A percentile compares a stretch with the other conserved stretches of the same genome.
Evolutionary conservation across 2,888 invertebrate species (phyloP).

Genomic region (Branchipolynoe longqiensis): DNA sequence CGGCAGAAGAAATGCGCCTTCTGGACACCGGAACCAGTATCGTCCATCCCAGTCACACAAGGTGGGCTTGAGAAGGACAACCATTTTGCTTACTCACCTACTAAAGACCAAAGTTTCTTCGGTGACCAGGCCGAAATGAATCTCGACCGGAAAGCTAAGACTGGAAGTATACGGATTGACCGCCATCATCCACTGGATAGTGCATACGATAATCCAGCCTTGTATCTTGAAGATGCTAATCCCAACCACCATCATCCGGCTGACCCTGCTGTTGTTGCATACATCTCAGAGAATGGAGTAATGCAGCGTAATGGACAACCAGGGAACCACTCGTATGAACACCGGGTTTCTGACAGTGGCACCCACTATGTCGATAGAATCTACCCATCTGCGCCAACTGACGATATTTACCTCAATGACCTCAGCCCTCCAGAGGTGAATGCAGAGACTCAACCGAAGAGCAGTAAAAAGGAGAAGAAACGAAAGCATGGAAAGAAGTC

Average conservation of each 20-base stretch:
- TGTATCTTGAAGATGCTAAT: background rate
- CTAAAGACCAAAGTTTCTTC: slow-evolving; percentile 33
- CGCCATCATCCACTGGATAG: background rate
- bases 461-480: slow-evolving; percentile 16
- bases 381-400: background rate
- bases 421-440: background rate
- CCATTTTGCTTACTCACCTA: slow-evolving; percentile 37
- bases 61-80: slow-evolving; percentile 28
- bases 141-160: background rate
- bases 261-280: slow-evolving; percentile 35
- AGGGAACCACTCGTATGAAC: background rate
- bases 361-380: slow-evolving; percentile 31
- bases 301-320: background rate
- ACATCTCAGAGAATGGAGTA: background rate
- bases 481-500: slow-evolving; percentile 20
- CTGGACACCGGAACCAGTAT: slow-evolving; percentile 53
- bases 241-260: background rate
- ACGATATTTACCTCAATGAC: slow-evolving; percentile 16
- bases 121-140: background rate
- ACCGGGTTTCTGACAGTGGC: slow-evolving; percentile 29
- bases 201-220: slow-evolving; percentile 1
- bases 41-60: background rate
- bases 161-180: background rate
- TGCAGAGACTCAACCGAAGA: background rate
- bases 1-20: slow-evolving; percentile 58